Percentiles rank a stretch among this genome's conserved stretches.
These are phyloP conservation scores for Thinocorus orbignyianus DNA, from an alignment of 2,113 vertebrate genomes.

Conservation along the genomic window DNA sequence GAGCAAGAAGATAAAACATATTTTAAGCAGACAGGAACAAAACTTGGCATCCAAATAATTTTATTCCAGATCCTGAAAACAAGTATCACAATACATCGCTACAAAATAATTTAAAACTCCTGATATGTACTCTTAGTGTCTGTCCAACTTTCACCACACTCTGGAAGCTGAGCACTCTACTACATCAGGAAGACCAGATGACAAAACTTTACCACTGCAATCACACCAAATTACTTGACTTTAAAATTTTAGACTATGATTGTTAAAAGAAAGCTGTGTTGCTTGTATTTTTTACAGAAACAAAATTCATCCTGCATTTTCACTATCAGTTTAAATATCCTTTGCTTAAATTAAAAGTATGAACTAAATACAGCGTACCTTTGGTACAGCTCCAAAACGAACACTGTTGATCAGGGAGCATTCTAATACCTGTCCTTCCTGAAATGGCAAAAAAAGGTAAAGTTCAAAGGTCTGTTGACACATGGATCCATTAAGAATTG, in stretches of 20 bases:
- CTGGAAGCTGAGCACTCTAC: background rate
- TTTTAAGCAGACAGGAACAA: background rate
- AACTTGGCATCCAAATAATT: background rate
- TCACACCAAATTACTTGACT: background rate
- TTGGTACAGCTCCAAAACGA: constrained; percentile 86
- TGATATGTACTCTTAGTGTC: background rate
- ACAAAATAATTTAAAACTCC: background rate
- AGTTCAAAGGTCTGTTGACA: background rate
- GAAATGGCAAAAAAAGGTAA: constrained; percentile 32
- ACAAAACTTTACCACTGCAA: background rate
- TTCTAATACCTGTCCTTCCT: constrained; percentile 98
- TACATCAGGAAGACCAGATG: background rate
- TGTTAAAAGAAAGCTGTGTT: background rate
- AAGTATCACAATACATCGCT: background rate
- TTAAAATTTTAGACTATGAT: background rate
- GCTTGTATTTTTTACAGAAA: background rate
- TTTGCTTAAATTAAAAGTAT: background rate
- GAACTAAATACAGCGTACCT: constrained; percentile 75
- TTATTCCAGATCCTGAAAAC: background rate
- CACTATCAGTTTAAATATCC: background rate
- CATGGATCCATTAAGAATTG: background rate
- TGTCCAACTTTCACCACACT: background rate
- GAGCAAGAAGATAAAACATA: background rate
- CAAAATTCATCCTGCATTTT: background rate
- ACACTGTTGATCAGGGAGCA: constrained; percentile 98